phyloP scores from a whole-genome alignment of 2,888 invertebrate species.

The Acrobasis suavella region DNA sequence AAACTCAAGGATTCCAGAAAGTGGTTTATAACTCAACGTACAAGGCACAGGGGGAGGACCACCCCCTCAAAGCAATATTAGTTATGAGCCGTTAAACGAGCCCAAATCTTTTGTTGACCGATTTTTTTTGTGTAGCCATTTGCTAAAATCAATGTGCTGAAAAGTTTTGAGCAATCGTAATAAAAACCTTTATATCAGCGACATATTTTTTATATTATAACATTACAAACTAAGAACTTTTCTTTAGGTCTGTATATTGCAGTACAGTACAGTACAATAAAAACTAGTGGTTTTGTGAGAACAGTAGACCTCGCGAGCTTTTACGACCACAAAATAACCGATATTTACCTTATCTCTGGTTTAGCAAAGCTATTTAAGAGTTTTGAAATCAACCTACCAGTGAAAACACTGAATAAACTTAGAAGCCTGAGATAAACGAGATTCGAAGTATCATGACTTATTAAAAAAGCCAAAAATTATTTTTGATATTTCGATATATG shows the following conservation, averaged over 20 bases:
- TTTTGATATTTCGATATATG: too few species aligned
- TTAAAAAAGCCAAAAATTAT: too few species aligned
- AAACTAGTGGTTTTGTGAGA: too few species aligned
- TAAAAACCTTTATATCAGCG: slow-evolving; percentile 5
- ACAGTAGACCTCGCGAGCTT: too few species aligned
- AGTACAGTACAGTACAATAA: too few species aligned
- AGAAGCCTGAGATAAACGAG: too few species aligned
- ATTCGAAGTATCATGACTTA: too few species aligned
- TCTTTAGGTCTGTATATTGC: background rate
- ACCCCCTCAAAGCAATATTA: slow-evolving; percentile 27
- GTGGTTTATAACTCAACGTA: slow-evolving; percentile 33
- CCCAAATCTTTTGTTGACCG: slow-evolving; percentile 28
- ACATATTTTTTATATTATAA: background rate
- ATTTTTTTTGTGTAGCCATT: slow-evolving; percentile 21
- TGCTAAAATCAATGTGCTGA: slow-evolving; percentile 11
- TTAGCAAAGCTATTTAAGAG: too few species aligned
- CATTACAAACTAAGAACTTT: background rate
- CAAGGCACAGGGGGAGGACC: slow-evolving; percentile 22
- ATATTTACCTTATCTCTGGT: too few species aligned
- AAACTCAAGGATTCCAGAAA: slow-evolving; percentile 28
- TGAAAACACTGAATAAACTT: too few species aligned
- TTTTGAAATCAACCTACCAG: too few species aligned
- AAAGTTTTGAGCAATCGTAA: background rate
- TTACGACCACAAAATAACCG: too few species aligned
- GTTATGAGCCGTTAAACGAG: slow-evolving; percentile 33